Conservation (phyloP, 2,113 vertebrate species). For the Phyllopteryx taeniolatus region DNA sequence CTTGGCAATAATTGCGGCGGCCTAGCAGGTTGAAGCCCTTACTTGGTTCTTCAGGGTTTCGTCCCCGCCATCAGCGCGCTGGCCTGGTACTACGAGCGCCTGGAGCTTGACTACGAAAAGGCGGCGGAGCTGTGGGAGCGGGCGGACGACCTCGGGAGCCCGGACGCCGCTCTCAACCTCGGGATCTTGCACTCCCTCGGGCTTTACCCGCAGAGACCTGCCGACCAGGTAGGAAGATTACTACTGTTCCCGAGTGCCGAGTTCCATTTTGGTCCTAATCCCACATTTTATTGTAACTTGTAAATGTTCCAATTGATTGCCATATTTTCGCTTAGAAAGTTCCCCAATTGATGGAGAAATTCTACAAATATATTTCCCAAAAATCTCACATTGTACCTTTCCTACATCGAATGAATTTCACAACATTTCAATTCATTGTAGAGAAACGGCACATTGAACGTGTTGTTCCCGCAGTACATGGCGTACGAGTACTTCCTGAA, state of each 20-base stretch:
- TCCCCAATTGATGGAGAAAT: too few species aligned
- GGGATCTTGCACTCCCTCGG: slow-evolving; percentile 71
- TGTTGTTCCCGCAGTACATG: slow-evolving; percentile 54
- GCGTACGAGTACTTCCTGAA: slow-evolving; percentile 74
- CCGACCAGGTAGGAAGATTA: slow-evolving; percentile 47
- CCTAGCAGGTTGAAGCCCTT: not conserved
- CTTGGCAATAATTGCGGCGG: not conserved
- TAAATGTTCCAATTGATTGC: too few species aligned
- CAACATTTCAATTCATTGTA: too few species aligned
- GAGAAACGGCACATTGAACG: not conserved
- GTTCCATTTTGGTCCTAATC: not conserved
- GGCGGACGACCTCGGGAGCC: slow-evolving; percentile 62
- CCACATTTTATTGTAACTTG: not conserved
- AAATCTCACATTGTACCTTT: too few species aligned
- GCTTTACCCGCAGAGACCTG: slow-evolving; percentile 69
- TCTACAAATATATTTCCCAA: too few species aligned
- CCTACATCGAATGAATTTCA: too few species aligned
- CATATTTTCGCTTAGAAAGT: too few species aligned
- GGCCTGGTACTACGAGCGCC: slow-evolving; percentile 78
- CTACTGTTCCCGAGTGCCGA: not conserved
- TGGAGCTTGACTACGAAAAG: slow-evolving; percentile 62
- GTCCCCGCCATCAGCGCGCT: slow-evolving; percentile 75
- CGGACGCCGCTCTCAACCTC: slow-evolving; percentile 77
- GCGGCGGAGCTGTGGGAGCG: slow-evolving; percentile 75
- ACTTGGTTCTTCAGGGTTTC: slow-evolving; percentile 60